A percentile compares a stretch with the other conserved stretches of the same genome.
Conservation (phyloP, 2,797 vertebrate species). For the Podarcis lilfordi region DNA sequence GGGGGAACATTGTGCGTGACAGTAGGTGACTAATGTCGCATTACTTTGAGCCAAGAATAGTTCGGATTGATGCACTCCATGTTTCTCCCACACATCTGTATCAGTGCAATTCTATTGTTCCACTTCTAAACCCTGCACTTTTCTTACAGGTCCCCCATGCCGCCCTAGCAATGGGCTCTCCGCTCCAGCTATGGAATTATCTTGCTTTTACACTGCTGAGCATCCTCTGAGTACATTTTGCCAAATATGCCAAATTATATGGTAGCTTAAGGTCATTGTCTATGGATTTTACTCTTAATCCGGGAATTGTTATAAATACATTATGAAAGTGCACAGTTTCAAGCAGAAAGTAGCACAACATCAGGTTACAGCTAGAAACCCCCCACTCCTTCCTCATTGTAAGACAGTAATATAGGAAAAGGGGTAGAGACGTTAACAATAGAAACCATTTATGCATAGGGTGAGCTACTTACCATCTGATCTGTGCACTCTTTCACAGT, state of each 20-base stretch:
- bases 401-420: background rate
- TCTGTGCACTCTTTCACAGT: background rate
- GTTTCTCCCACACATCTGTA: constrained; percentile 30
- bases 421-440: background rate
- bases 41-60: constrained; percentile 23
- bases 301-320: constrained; percentile 35
- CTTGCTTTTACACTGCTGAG: constrained; percentile 30
- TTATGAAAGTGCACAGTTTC: constrained; percentile 14
- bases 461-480: constrained; percentile 8
- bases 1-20: background rate
- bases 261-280: constrained; percentile 37
- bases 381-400: background rate
- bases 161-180: constrained; percentile 17
- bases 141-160: background rate
- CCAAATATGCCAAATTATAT: constrained; percentile 35
- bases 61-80: background rate
- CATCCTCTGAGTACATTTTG: constrained; percentile 6
- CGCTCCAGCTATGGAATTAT: constrained; percentile 19
- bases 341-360: constrained; percentile 11
- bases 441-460: background rate
- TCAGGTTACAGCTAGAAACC: background rate
- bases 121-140: constrained; percentile 8
- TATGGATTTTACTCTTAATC: constrained; percentile 30
- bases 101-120: constrained; percentile 4
- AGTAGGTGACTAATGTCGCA: constrained; percentile 21